Base-by-base conservation (phyloP, 2,113 vertebrate species). In the Hippoglossus stenolepis region DNA sequence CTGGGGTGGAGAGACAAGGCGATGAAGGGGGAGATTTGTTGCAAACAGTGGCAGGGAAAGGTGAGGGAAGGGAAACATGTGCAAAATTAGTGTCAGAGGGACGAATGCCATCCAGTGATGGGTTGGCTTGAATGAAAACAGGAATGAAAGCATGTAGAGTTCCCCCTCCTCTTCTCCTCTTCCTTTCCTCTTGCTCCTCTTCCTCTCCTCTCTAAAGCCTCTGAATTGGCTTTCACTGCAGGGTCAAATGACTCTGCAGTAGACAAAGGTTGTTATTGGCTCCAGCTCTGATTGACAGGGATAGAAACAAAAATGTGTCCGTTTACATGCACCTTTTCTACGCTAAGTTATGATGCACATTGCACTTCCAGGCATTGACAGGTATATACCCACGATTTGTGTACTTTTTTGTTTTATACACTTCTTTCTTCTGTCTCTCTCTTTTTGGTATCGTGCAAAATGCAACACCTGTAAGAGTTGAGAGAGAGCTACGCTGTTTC, bases 1-100 rank as follows among this genome's bases (percentile, higher is more conserved):
- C 76, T 80, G 80, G 66, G 68, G 64, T 23, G 69, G 70, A 80
- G 69, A 84, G 83, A 87, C 69, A 31, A 73, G 87, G 56, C 78
- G 49, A 10, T 58, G 74, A 77, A 38, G 24, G 51, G 63, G 70
- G 68, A 60, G 77, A 72, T 62, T 51, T 51, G 79, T 14, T 5
- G 51, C 20, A 54, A 56, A 79, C 68, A 83, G 61, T 53, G 77
- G 72, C 69, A 64, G 56, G 71, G 60, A 70, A 65, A 61, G 63
- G 79, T 75, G 68, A 86, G 68, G 57, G 53, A 61, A 70, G 59
- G 68, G 79, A 74, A 78, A 68, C 5, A 2, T 57, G 63, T 35
- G 73, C 38, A 45, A 66, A 54, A 70, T 71, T 69, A 31, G 47
- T 69, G 63, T 43, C 56, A 18, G 17, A 20, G 20, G 23, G 24